These are phyloP conservation scores for Saturnia japonica DNA, from an alignment of 2,888 invertebrate genomes.

Conservation along the genomic window DNA sequence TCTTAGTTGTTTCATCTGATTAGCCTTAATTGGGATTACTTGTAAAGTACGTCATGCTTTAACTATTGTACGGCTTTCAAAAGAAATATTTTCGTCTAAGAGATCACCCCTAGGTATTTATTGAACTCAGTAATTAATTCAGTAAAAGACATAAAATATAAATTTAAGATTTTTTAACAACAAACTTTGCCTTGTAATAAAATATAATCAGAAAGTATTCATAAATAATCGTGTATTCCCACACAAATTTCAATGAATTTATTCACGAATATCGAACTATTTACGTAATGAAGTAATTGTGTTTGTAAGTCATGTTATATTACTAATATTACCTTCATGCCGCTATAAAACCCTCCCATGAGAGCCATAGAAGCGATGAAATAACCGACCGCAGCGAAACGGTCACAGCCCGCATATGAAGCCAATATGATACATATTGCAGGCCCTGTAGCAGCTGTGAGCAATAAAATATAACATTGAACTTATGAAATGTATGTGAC, in stretches of 20 bases:
- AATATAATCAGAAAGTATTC: neutral
- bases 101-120: neutral
- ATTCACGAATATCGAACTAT: conserved; percentile 36
- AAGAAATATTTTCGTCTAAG: neutral
- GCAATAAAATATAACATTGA: conserved; percentile 31
- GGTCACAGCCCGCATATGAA: conserved; percentile 84
- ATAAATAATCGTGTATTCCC: neutral
- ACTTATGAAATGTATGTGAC: conserved; percentile 25
- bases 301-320: conserved; percentile 17
- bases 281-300: conserved; percentile 10
- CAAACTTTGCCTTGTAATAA: too few species aligned
- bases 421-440: conserved; percentile 84
- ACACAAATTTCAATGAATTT: neutral
- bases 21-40: too few species aligned
- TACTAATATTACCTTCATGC: conserved; percentile 82
- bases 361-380: conserved; percentile 85
- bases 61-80: neutral
- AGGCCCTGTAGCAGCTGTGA: conserved; percentile 84
- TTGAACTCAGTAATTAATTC: neutral
- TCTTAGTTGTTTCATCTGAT: too few species aligned
- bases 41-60: too few species aligned
- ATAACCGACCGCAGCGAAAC: conserved; percentile 79
- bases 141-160: neutral
- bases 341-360: conserved; percentile 87
- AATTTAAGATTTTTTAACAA: neutral